Conservation (phyloP, 2,888 invertebrate species). For the Cerastis rubricosa region DNA sequence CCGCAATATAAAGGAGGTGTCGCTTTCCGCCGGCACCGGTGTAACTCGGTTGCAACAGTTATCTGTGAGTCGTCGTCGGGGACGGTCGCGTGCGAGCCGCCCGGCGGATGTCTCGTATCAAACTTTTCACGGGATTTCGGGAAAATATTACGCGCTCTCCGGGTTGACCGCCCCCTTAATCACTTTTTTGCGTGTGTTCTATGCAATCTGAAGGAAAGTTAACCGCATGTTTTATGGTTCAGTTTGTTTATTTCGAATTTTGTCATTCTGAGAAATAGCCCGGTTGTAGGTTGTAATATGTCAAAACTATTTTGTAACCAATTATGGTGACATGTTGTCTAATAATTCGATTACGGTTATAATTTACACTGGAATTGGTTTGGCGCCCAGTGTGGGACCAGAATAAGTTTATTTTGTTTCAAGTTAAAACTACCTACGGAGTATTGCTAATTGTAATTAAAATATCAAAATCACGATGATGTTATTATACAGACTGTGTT, state of each 20-base stretch:
- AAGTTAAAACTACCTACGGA: slow-evolving; percentile 6
- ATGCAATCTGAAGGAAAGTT: slow-evolving; percentile 80
- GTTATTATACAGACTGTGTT: slow-evolving; percentile 68
- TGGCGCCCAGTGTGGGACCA: slow-evolving; percentile 75
- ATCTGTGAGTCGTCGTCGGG: slow-evolving; percentile 72
- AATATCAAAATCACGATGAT: slow-evolving; percentile 39
- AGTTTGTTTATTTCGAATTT: slow-evolving; percentile 68
- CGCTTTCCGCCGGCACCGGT: slow-evolving; percentile 74
- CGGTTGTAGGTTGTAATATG: slow-evolving; percentile 24
- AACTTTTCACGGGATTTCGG: slow-evolving; percentile 88
- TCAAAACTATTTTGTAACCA: slow-evolving; percentile 51
- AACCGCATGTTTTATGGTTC: slow-evolving; percentile 79
- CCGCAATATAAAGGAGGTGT: slow-evolving; percentile 81
- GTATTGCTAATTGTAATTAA: slow-evolving; percentile 2
- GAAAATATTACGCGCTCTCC: slow-evolving; percentile 78
- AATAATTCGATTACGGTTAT: slow-evolving; percentile 44
- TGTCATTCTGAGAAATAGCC: slow-evolving; percentile 50
- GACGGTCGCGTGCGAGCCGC: slow-evolving; percentile 74
- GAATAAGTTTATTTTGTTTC: slow-evolving; percentile 19
- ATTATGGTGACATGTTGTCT: slow-evolving; percentile 44
- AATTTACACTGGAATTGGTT: slow-evolving; percentile 39
- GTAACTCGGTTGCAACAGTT: slow-evolving; percentile 83
- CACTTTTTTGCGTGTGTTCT: slow-evolving; percentile 86
- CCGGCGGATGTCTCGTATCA: slow-evolving; percentile 71
- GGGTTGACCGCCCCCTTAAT: slow-evolving; percentile 82